Conservation (phyloP, 2,888 invertebrate species). For the Andrena fulva region DNA sequence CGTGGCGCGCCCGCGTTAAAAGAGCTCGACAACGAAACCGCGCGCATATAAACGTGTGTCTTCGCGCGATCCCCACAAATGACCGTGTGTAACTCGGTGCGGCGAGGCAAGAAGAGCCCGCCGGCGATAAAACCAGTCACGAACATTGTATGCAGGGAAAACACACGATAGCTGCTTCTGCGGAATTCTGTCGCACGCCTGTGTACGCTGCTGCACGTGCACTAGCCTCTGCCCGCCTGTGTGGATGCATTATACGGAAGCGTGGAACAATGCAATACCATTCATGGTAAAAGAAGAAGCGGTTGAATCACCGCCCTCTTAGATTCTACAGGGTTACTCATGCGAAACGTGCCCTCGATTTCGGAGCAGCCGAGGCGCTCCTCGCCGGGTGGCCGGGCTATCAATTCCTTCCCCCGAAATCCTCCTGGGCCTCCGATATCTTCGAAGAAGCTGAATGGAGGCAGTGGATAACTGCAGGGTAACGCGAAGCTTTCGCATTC, state of each 20-base stretch:
- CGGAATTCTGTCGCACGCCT: slow-evolving; percentile 41
- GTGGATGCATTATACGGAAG: slow-evolving; percentile 47
- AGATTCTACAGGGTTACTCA: slow-evolving; percentile 36
- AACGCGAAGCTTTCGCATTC: background rate
- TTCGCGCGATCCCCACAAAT: slow-evolving; percentile 42
- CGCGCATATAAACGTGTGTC: slow-evolving; percentile 17
- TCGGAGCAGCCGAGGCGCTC: background rate
- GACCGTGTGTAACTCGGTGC: slow-evolving; percentile 24
- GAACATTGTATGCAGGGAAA: slow-evolving; percentile 57
- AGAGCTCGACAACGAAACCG: background rate
- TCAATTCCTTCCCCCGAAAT: background rate
- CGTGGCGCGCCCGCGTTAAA: background rate
- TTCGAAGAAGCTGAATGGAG: no score
- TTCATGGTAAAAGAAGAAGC: slow-evolving; percentile 54
- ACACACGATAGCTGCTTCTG: slow-evolving; percentile 52
- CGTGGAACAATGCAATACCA: slow-evolving; percentile 58
- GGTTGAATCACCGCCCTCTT: slow-evolving; percentile 47
- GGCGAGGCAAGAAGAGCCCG: slow-evolving; percentile 49
- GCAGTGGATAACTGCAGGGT: background rate
- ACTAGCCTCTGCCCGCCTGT: background rate
- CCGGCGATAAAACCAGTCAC: slow-evolving; percentile 63
- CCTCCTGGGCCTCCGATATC: no score
- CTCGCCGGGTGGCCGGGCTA: background rate
- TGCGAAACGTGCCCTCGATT: background rate
- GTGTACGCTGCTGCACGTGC: slow-evolving; percentile 9